Percentiles rank a stretch among this genome's conserved stretches.
These are phyloP conservation scores for Epirrhoe alternata DNA, from an alignment of 2,888 invertebrate species.

Conservation along the genomic window DNA sequence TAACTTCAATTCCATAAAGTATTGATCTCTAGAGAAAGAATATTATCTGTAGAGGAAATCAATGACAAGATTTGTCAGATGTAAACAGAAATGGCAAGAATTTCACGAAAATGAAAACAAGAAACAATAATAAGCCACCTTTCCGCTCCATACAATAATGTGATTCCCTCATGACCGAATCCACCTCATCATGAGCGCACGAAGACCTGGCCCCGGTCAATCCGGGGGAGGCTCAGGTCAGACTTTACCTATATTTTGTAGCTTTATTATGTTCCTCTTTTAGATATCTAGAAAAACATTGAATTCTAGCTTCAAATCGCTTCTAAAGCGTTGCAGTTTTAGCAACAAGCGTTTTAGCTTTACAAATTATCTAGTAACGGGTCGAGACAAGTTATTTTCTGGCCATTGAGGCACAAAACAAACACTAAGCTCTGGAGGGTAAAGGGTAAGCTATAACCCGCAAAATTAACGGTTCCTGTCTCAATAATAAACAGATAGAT, in stretches of 20 bases:
- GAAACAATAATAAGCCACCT: slow-evolving; percentile 3
- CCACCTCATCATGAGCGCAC: slow-evolving; percentile 10
- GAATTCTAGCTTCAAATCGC: too few relatives aligned
- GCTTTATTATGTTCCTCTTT: not conserved
- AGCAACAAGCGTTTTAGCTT: too few relatives aligned
- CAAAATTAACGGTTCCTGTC: too few relatives aligned
- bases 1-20: too few relatives aligned
- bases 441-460: too few relatives aligned
- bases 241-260: not conserved
- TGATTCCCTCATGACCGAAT: not conserved
- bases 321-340: not conserved
- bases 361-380: too few relatives aligned
- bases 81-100: not conserved
- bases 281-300: too few relatives aligned
- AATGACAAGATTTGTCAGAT: not conserved
- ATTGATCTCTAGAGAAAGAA: too few relatives aligned
- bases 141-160: not conserved
- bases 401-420: too few relatives aligned
- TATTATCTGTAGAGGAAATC: not conserved
- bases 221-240: slow-evolving; percentile 1
- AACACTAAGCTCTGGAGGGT: too few relatives aligned
- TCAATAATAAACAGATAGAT: too few relatives aligned
- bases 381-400: too few relatives aligned
- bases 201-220: slow-evolving; percentile 4
- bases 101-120: slow-evolving; percentile 12